Percentiles rank a stretch among this genome's conserved stretches.
Evolutionary conservation across 53 echinoderm and acorn worm species (phyloP).

Genomic region (Henricia sp.): DNA sequence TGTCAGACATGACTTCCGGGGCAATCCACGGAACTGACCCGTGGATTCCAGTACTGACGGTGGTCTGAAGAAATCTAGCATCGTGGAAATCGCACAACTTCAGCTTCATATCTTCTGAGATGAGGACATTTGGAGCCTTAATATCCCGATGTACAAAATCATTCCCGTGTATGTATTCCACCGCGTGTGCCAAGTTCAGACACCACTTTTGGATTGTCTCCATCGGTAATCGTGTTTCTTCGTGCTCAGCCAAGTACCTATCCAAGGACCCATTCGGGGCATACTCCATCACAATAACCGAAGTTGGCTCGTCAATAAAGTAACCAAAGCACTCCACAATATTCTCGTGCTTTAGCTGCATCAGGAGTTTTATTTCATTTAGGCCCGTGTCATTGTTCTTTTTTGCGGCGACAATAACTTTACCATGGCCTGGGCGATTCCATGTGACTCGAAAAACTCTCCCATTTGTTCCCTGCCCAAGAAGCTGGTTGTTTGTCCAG

Average conservation of each 20-base stretch:
- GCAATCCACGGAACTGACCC: conserved; percentile 1
- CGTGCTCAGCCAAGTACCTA: not conserved
- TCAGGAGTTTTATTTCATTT: conserved; percentile 3
- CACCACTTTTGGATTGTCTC: not conserved
- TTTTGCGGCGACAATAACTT: not conserved
- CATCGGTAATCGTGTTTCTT: not conserved
- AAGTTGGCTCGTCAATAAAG: not conserved
- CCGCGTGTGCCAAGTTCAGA: not conserved
- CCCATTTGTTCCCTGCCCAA: conserved; percentile 11
- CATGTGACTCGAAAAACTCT: not conserved
- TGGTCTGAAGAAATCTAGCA: not conserved
- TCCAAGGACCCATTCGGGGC: conserved; percentile 7
- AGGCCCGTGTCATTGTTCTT: not conserved
- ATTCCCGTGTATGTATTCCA: conserved; percentile 6
- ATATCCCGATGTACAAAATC: conserved; percentile 13
- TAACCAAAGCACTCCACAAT: not conserved
- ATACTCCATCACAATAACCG: not conserved
- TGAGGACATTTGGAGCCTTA: conserved; percentile 3
- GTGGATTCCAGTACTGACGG: not conserved
- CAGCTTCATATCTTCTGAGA: not conserved
- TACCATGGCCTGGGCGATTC: not conserved
- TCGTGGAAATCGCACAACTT: conserved; percentile 18
- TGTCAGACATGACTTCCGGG: not conserved
- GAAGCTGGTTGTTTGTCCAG: not conserved
- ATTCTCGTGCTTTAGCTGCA: not conserved